Evolutionary conservation across 2,113 vertebrate species (phyloP), one percentile per base, ranked within the genome.

Genomic region (Rattus rattus): DNA sequence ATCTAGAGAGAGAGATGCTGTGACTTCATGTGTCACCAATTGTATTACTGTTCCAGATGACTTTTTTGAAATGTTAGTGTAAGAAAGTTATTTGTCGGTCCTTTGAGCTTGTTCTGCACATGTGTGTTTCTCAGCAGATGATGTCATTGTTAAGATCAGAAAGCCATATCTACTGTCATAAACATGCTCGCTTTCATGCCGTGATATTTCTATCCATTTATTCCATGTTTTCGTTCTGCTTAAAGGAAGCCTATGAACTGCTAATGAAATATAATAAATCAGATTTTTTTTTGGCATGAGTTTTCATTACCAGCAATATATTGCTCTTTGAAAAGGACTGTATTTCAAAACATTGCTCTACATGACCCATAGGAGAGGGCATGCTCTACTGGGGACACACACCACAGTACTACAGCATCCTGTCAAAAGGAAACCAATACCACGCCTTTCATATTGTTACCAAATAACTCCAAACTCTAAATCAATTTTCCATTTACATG

Each of bases 221-320:
- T 92, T 91, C 52, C 17, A 90, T 88, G 94, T 70, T 10, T 54
- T 92, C 17, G 22, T 92, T 97, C 49, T 76, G 2, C 33, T 96
- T 65, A 94, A 89, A 89, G 52, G 91, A 96, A 95, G 33, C 3
- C 13, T 54, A 56, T 22, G 52, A 36, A n/a, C 61, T n/a, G 43
- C 54, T 81, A 76, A 63, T 80, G 28, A 79, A 92, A 39, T 87
- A 59, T 63, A 81, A 47, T 2, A 0, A 59, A 59, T 92, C 30
- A 26, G 49, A 83, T 83, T 73, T 43, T 73, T 43, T 43, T 8
- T 69, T 83, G 43, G 14, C 26, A 47, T 86, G 54, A 90, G 43
- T 96, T 86, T 86, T 95, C n/a, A 69, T 94, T 59, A 89, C 19
- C 33, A 59, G 65, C 17, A 86, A 30, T 26, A 47, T 10, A 30